Percentiles rank a stretch among this genome's conserved stretches.
Evolutionary conservation across 2,113 vertebrate genomes (phyloP).

Genomic region (Microtus ochrogaster): DNA sequence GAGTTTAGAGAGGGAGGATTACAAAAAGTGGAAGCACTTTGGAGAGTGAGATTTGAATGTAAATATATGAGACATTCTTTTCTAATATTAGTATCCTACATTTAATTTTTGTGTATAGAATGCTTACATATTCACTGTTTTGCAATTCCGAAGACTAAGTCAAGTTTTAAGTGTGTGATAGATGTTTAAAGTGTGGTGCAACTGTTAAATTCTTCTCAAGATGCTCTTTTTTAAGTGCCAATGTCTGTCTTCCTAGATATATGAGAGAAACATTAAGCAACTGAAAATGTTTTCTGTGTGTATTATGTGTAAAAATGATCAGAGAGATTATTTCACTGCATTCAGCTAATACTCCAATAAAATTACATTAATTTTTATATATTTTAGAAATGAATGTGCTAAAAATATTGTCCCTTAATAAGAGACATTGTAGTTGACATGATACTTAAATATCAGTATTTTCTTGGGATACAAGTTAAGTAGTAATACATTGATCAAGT

Average conservation of each 20-base stretch:
- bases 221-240: constrained; percentile 46
- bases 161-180: constrained; percentile 56
- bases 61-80: constrained; percentile 12
- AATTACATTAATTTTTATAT: constrained; percentile 41
- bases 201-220: constrained; percentile 40
- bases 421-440: neutral
- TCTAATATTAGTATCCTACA: constrained; percentile 15
- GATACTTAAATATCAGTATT: constrained; percentile 31
- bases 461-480: constrained; percentile 41
- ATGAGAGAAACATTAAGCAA: constrained; percentile 32
- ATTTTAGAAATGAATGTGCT: constrained; percentile 59
- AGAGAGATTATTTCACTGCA: constrained; percentile 41
- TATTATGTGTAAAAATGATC: constrained; percentile 37
- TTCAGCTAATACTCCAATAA: constrained; percentile 45
- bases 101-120: constrained; percentile 33
- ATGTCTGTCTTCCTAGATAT: constrained; percentile 6
- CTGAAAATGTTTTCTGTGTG: constrained; percentile 41
- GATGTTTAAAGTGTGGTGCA: constrained; percentile 82
- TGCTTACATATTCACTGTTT: constrained; percentile 16
- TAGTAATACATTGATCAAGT: constrained; percentile 54
- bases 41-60: constrained; percentile 15
- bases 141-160: constrained; percentile 33
- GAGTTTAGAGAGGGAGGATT: neutral
- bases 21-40: neutral
- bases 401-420: constrained; percentile 65